A percentile compares a stretch with the other conserved stretches of the same genome.
Evolutionary conservation across 2,888 invertebrate genomes (phyloP).

Genomic region (Lymantria monacha): DNA sequence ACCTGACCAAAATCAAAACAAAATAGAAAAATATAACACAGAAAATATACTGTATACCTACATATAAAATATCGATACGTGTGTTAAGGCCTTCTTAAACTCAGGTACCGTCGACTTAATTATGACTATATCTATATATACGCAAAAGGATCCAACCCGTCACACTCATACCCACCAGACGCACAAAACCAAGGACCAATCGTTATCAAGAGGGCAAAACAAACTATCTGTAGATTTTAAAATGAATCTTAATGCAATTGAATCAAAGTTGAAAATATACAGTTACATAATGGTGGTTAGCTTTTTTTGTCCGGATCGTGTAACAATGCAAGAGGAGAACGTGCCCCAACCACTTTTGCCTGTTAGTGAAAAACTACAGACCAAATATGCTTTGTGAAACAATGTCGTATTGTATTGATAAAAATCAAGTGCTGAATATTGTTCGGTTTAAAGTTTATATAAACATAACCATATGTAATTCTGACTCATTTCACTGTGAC

Average conservation of each 20-base stretch:
- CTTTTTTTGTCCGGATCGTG: conserved; percentile 44
- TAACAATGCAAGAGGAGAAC: conserved; percentile 72
- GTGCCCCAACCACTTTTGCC: conserved; percentile 76
- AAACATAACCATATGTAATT: conserved; percentile 13
- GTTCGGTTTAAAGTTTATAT: conserved; percentile 10
- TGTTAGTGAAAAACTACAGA: conserved; percentile 61
- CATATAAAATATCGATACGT: conserved; percentile 38
- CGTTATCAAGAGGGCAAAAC: conserved; percentile 54
- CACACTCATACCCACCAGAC: conserved; percentile 76
- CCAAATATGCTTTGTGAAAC: conserved; percentile 42
- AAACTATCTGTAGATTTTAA: conserved; percentile 41
- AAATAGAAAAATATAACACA: no score
- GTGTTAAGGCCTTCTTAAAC: conserved; percentile 51
- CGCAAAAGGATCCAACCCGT: conserved; percentile 75
- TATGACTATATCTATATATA: conserved; percentile 60
- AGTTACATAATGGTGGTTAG: conserved; percentile 39
- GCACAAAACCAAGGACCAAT: conserved; percentile 69
- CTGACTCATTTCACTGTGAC: conserved; percentile 13
- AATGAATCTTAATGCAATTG: conserved; percentile 53
- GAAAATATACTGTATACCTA: no score
- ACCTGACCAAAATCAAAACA: no score
- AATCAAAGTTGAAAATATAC: conserved; percentile 53
- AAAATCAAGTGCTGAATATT: conserved; percentile 10
- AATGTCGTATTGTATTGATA: conserved; percentile 23
- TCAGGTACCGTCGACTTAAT: conserved; percentile 76